Evolutionary conservation across 2,113 vertebrate genomes (phyloP), one percentile per base, ranked within the genome.

Genomic region (Numida meleagris): DNA sequence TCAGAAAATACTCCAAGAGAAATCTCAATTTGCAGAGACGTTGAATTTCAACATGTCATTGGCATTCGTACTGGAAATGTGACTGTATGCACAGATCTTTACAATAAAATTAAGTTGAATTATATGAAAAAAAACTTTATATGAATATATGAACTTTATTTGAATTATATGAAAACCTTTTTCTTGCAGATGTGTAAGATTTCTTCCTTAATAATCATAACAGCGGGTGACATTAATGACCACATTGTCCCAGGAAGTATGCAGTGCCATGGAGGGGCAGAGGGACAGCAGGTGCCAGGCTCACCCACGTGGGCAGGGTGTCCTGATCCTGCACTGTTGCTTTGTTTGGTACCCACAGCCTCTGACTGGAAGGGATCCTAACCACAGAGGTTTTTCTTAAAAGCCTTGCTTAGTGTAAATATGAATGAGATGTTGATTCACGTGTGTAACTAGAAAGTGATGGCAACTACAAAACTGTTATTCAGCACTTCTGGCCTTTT

Each of bases 281-380:
- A 46, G 59, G 59, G 24, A 51, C 21, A 46, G 29, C 65, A 2
- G 3, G 3, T 27, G 17, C 21, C 40, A 29, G 31, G 20, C 4
- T 6, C 17, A 29, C 25, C 33, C 33, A 8, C 1, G 6, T 36
- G 20, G 50, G 5, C 29, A 48, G 59, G 21, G 12, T 48, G 24
- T 6, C n/a, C 33, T 1, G 3, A 14, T 38, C 16, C 24, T 23
- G 17, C 1, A 1, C 53, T 34, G 2, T 8, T 36, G 36, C 8
- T 81, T 61, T 45, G 25, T 71, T 91, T 90, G 45, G 34, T 19
- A 62, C 40, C 23, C 4, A 3, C 46, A 61, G 36, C 31, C 19
- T 77, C 36, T 71, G 46, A 80, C 50, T 14, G 53, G 21, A 82
- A 53, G 36, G 21, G 12, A 70, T 58, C 11, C 27, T 24, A 58